Evolutionary conservation across 1,140 invertebrate genomes (phyloP).

Genomic region (Macrobrachium nipponense): DNA sequence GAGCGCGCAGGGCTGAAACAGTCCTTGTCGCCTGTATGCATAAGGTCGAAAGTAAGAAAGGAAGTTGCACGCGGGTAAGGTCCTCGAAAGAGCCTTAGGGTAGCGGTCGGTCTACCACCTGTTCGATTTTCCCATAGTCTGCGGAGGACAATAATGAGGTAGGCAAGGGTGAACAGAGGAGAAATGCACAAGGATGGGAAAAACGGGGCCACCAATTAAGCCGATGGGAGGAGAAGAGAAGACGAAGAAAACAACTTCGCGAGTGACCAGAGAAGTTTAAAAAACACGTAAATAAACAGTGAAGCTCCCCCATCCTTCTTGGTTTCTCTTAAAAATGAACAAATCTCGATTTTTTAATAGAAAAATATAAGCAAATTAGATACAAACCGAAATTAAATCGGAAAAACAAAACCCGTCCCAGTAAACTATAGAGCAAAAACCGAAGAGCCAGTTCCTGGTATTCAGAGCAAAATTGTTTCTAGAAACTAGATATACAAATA

Average conservation of each 20-base stretch:
- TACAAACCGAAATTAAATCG: background rate
- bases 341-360: too few relatives aligned
- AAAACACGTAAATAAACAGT: background rate
- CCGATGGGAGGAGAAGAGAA: too few relatives aligned
- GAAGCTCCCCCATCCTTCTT: too few relatives aligned
- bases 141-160: conserved; percentile 31
- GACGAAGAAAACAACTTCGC: too few relatives aligned
- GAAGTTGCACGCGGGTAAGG: background rate
- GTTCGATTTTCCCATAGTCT: conserved; percentile 47
- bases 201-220: background rate
- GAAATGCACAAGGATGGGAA: background rate
- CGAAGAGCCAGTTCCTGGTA: too few relatives aligned
- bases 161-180: conserved; percentile 1
- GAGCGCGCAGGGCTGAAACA: background rate
- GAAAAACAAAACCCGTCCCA: too few relatives aligned
- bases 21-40: background rate
- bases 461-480: too few relatives aligned
- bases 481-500: too few relatives aligned
- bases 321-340: too few relatives aligned
- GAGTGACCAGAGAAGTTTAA: background rate
- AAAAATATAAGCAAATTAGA: conserved; percentile 2
- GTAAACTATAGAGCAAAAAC: too few relatives aligned
- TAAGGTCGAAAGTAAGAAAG: conserved; percentile 6
- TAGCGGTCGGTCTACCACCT: conserved; percentile 31
- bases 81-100: background rate